These are phyloP conservation scores for Lochmaea capreae DNA, from an alignment of 2,888 invertebrate species.

Conservation along the genomic window DNA sequence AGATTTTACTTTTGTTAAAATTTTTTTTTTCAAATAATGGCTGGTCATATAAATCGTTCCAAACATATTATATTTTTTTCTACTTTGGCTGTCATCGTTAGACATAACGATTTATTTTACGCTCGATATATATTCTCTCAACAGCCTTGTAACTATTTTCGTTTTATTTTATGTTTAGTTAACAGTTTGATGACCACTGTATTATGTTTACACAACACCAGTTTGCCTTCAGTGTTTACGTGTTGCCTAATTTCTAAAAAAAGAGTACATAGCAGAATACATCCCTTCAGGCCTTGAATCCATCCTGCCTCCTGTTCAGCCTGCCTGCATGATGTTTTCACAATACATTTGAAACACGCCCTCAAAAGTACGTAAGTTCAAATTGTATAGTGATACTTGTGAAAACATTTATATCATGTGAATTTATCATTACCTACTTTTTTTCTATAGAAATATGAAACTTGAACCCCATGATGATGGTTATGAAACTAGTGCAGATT, in stretches of 20 bases:
- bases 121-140: constrained; percentile 44
- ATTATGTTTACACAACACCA: constrained; percentile 51
- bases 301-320: constrained; percentile 38
- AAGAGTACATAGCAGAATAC: constrained; percentile 46
- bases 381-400: constrained; percentile 32
- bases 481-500: constrained; percentile 85
- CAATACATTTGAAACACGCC: constrained; percentile 50
- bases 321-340: constrained; percentile 49
- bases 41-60: constrained; percentile 35
- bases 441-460: constrained; percentile 63
- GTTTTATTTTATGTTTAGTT: constrained; percentile 42
- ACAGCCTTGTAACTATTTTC: constrained; percentile 49
- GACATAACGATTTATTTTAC: constrained; percentile 45
- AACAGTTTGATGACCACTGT: constrained; percentile 50
- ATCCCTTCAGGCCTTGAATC: constrained; percentile 56
- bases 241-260: constrained; percentile 55
- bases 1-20: constrained; percentile 24
- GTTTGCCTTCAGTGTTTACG: constrained; percentile 54
- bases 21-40: constrained; percentile 38
- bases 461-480: constrained; percentile 87
- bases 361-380: constrained; percentile 44
- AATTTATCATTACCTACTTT: constrained; percentile 33
- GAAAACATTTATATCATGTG: constrained; percentile 27
- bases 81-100: constrained; percentile 36
- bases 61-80: constrained; percentile 36